Evolutionary conservation across 1,140 invertebrate genomes (phyloP).

Genomic region (honey bee (Apis mellifera)): DNA sequence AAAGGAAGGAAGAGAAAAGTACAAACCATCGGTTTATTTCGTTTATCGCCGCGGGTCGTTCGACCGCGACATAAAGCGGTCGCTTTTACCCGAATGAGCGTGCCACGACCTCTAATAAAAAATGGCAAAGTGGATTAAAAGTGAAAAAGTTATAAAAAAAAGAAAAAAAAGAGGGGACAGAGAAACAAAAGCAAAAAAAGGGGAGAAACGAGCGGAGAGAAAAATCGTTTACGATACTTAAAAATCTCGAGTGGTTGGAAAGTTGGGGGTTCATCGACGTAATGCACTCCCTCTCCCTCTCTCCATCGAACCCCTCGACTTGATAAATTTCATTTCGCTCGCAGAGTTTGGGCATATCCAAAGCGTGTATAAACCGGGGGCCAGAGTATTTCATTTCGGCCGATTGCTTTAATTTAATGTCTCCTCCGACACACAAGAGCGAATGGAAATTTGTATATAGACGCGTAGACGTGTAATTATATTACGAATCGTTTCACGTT

Average conservation of each 20-base stretch:
- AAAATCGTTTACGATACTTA: not conserved
- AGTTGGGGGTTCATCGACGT: slow-evolving; percentile 11
- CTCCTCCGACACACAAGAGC: no score
- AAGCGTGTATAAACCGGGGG: not conserved
- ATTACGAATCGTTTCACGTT: no score
- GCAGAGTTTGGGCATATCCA: not conserved
- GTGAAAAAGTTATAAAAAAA: not conserved
- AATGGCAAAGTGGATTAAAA: not conserved
- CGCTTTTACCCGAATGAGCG: not conserved
- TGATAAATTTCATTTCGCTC: slow-evolving; percentile 19
- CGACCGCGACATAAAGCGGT: not conserved
- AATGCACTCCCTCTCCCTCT: not conserved
- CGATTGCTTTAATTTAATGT: no score
- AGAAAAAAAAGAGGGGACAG: no score
- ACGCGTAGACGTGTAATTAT: not conserved
- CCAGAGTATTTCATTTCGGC: not conserved
- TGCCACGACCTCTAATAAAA: not conserved
- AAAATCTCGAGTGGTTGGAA: not conserved
- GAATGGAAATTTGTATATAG: not conserved
- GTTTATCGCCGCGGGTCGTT: not conserved
- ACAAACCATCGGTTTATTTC: not conserved
- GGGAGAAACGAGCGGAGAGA: not conserved
- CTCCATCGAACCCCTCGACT: not conserved
- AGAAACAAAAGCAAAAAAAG: no score
- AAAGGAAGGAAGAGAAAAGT: not conserved